Conservation (phyloP, 1,140 invertebrate genomes). For the Cherax quadricarinatus region DNA sequence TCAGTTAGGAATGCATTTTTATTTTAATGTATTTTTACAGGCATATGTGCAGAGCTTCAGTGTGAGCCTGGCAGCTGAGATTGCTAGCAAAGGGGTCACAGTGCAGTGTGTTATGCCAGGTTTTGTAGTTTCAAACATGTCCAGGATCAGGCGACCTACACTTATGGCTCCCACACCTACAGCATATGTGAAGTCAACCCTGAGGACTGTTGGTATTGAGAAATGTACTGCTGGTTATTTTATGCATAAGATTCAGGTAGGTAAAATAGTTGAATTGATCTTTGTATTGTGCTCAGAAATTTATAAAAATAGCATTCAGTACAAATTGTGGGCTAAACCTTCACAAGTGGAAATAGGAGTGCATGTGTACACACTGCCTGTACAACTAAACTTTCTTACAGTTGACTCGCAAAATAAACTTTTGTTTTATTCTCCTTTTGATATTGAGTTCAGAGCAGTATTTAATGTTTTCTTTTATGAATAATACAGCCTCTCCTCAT, state of each 20-base stretch:
- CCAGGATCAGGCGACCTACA: slow-evolving; percentile 87
- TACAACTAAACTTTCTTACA: too few species aligned
- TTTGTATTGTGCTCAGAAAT: background rate
- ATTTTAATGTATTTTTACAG: slow-evolving; percentile 76
- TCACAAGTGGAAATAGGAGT: too few species aligned
- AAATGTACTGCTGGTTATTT: slow-evolving; percentile 86
- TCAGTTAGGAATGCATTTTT: background rate
- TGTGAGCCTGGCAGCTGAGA: slow-evolving; percentile 87
- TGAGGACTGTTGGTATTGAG: slow-evolving; percentile 87
- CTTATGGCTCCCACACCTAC: slow-evolving; percentile 88
- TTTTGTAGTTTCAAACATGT: slow-evolving; percentile 96
- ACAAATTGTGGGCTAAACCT: too few species aligned
- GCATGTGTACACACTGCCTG: too few species aligned
- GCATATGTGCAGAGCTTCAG: slow-evolving; percentile 92
- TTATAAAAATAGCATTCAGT: too few species aligned
- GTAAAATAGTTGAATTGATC: background rate
- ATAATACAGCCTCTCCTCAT: too few species aligned
- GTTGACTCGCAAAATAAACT: too few species aligned
- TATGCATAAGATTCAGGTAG: slow-evolving; percentile 75
- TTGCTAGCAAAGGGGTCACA: slow-evolving; percentile 85
- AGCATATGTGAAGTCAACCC: slow-evolving; percentile 86
- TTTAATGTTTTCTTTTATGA: too few species aligned
- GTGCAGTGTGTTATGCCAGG: slow-evolving; percentile 92
- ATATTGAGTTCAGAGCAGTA: too few species aligned
- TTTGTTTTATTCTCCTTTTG: too few species aligned